Conservation (phyloP, 2,113 vertebrate species). For the Plecotus auritus region DNA sequence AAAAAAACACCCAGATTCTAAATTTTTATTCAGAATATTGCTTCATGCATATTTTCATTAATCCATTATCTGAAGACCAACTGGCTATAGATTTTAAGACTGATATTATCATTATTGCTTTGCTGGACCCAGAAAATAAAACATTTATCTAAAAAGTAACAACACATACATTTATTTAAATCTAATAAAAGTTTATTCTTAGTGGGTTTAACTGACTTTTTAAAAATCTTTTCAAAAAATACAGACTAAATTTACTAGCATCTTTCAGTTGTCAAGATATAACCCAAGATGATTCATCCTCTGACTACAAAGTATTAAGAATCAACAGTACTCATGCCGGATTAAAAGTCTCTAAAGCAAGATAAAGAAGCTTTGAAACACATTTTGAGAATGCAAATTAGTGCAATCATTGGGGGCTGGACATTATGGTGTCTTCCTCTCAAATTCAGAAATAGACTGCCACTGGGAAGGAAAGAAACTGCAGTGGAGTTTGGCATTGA, state of each 20-base stretch:
- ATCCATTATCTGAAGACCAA: neutral
- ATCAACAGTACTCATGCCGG: neutral
- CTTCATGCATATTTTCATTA: neutral
- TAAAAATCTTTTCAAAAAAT: neutral
- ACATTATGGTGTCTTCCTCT: neutral
- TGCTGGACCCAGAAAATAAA: neutral
- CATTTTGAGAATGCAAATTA: neutral
- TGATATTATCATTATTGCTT: constrained; percentile 16
- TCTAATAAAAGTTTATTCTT: neutral
- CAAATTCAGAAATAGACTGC: neutral
- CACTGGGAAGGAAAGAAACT: neutral
- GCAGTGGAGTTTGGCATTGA: neutral
- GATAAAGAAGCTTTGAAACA: neutral
- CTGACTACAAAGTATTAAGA: neutral
- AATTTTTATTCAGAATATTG: neutral
- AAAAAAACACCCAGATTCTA: neutral
- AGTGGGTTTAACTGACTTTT: neutral
- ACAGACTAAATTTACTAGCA: neutral
- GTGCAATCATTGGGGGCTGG: neutral
- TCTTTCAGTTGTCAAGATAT: neutral
- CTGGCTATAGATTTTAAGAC: neutral
- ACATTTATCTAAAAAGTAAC: neutral
- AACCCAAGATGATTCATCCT: neutral
- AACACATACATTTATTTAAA: neutral
- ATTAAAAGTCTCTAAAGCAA: neutral